A percentile compares a stretch with the other conserved stretches of the same genome.
phyloP scores from a whole-genome alignment of 2,888 invertebrate genomes.

The Phyto melanocephala region DNA sequence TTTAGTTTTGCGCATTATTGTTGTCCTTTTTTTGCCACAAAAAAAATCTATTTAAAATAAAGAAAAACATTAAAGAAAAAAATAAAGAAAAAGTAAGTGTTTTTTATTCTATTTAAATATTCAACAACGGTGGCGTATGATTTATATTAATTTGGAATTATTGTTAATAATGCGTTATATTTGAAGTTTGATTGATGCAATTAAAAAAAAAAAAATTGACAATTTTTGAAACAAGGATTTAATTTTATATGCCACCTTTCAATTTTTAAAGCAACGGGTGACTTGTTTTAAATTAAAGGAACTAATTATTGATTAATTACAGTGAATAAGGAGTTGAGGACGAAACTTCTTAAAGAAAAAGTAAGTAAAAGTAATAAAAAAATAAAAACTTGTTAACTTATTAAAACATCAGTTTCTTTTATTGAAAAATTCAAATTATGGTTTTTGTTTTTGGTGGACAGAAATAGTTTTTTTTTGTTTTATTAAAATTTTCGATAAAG shows the following conservation, averaged over 20 bases:
- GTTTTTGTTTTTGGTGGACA: too few relatives aligned
- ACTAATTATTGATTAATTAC: background rate
- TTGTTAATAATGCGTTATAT: background rate
- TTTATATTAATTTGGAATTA: conserved; percentile 18
- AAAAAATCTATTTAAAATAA: background rate
- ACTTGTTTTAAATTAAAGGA: background rate
- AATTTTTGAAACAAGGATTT: background rate
- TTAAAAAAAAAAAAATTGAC: background rate
- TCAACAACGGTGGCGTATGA: conserved; percentile 34
- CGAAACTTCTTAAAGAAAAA: background rate
- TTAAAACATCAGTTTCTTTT: too few relatives aligned
- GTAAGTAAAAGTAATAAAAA: conserved; percentile 17
- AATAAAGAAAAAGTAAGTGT: conserved; percentile 32
- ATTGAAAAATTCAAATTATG: too few relatives aligned
- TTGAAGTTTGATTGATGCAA: too few relatives aligned
- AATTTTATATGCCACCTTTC: background rate
- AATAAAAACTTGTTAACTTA: too few relatives aligned
- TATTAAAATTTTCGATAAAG: too few relatives aligned
- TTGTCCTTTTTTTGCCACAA: background rate
- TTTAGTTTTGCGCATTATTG: background rate
- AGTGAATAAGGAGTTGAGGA: background rate
- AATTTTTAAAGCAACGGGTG: too few relatives aligned
- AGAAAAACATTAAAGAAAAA: background rate
- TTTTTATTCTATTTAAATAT: background rate
- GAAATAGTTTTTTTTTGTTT: too few relatives aligned